These are phyloP conservation scores for Chorisops tibialis DNA, from an alignment of 2,888 invertebrate genomes.

Conservation along the genomic window DNA sequence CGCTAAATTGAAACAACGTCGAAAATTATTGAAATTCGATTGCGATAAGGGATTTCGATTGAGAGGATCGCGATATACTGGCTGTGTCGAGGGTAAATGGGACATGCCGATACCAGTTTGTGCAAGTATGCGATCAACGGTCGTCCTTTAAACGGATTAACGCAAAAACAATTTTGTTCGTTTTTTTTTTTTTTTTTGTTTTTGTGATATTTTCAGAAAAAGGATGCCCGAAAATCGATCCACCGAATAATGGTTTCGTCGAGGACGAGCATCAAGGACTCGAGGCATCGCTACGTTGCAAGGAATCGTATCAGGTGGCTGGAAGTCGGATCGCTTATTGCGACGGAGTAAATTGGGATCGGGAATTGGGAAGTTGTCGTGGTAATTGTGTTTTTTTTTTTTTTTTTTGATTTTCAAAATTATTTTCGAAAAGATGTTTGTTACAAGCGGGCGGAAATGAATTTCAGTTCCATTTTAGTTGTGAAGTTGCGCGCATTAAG, in stretches of 20 bases:
- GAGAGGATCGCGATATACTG: slow-evolving; percentile 41
- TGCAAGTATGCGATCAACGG: slow-evolving; percentile 63
- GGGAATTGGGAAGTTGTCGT: slow-evolving; percentile 61
- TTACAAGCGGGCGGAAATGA: no score
- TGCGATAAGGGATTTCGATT: slow-evolving; percentile 23
- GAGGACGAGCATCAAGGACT: slow-evolving; percentile 56
- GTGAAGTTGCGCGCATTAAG: no score
- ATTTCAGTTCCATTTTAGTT: no score
- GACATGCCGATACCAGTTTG: slow-evolving; percentile 66
- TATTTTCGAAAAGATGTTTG: no score
- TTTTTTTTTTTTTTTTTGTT: slow-evolving; percentile 33
- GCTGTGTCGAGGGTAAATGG: slow-evolving; percentile 60
- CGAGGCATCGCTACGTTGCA: slow-evolving; percentile 64
- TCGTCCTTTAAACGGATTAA: background rate
- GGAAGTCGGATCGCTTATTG: slow-evolving; percentile 67
- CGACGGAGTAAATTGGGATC: slow-evolving; percentile 69
- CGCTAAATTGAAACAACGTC: slow-evolving; percentile 13
- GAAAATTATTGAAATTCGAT: slow-evolving; percentile 27
- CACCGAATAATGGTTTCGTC: slow-evolving; percentile 57
- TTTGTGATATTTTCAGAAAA: slow-evolving; percentile 52
- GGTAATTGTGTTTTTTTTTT: no score
- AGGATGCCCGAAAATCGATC: slow-evolving; percentile 55
- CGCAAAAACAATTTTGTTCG: background rate
- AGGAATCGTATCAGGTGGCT: slow-evolving; percentile 59
- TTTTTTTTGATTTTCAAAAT: no score